These are phyloP conservation scores for Brachionus angularis DNA, from an alignment of 1,140 invertebrate genomes.

Conservation along the genomic window DNA sequence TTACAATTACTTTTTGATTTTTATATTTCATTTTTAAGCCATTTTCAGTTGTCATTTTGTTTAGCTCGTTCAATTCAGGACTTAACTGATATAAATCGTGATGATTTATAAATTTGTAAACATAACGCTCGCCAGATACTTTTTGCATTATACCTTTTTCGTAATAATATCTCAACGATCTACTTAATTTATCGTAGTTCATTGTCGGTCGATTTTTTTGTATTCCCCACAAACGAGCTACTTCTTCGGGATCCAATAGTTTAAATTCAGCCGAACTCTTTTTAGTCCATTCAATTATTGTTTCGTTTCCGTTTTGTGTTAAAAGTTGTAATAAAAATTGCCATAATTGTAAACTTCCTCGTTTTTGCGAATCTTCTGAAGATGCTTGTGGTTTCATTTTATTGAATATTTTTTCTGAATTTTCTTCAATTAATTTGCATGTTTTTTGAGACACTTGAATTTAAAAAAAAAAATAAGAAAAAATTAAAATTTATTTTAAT, in stretches of 20 bases:
- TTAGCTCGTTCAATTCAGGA: not conserved
- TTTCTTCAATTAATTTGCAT: not conserved
- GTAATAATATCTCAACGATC: constrained; percentile 88
- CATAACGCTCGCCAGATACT: constrained; percentile 81
- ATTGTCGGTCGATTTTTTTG: constrained; percentile 79
- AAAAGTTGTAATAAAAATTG: constrained; percentile 84
- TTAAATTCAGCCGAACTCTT: constrained; percentile 85
- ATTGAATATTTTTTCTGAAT: no score
- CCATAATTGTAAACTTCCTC: constrained; percentile 84
- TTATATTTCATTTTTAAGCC: not conserved
- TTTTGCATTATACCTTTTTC: constrained; percentile 73
- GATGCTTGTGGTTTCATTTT: not conserved
- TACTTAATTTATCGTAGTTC: constrained; percentile 92
- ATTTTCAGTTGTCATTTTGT: not conserved
- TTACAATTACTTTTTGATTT: not conserved
- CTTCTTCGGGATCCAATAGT: constrained; percentile 87
- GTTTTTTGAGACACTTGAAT: constrained; percentile 28
- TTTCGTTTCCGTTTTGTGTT: constrained; percentile 66
- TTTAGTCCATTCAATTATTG: constrained; percentile 91
- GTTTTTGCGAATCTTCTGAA: constrained; percentile 45
- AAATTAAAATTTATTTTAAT: not conserved
- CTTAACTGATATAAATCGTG: not conserved
- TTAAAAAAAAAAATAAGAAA: not conserved
- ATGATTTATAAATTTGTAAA: constrained; percentile 68
- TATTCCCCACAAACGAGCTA: constrained; percentile 63